These are phyloP conservation scores for Rhineura floridana DNA, from an alignment of 2,113 vertebrate genomes.

Conservation along the genomic window DNA sequence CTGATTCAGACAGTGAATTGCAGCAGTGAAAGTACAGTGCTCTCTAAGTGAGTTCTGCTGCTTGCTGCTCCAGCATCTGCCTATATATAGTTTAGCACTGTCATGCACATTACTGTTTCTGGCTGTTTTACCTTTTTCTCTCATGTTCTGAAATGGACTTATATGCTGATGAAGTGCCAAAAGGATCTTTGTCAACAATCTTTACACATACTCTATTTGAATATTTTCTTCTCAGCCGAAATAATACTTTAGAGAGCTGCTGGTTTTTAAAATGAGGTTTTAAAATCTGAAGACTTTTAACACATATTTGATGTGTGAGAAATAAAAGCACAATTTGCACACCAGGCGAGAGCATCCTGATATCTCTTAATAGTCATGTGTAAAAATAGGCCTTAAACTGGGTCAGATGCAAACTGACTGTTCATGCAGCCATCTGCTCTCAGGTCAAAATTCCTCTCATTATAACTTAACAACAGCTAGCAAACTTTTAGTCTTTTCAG, in stretches of 20 bases:
- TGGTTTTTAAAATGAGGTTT: neutral
- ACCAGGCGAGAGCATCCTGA: conserved; percentile 33
- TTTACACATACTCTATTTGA: neutral
- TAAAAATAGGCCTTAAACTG: conserved; percentile 45
- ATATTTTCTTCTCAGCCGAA: neutral
- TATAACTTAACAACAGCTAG: conserved; percentile 29
- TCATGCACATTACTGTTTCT: neutral
- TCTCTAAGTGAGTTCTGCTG: neutral
- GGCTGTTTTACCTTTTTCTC: neutral
- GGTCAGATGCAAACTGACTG: conserved; percentile 60
- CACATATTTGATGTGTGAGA: neutral
- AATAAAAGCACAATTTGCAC: conserved; percentile 2
- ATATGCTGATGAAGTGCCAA: neutral
- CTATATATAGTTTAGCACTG: neutral
- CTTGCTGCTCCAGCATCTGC: neutral
- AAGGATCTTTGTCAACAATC: neutral
- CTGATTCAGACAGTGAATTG: neutral
- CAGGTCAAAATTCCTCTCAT: conserved; percentile 41
- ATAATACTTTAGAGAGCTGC: neutral
- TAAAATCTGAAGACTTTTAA: neutral
- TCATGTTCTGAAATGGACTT: neutral
- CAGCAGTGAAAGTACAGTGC: neutral
- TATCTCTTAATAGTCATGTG: conserved; percentile 14
- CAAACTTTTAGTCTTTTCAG: conserved; percentile 41
- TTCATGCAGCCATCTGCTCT: conserved; percentile 24